phyloP scores from a whole-genome alignment of 2,888 invertebrate genomes.

The Tholera decimalis region DNA sequence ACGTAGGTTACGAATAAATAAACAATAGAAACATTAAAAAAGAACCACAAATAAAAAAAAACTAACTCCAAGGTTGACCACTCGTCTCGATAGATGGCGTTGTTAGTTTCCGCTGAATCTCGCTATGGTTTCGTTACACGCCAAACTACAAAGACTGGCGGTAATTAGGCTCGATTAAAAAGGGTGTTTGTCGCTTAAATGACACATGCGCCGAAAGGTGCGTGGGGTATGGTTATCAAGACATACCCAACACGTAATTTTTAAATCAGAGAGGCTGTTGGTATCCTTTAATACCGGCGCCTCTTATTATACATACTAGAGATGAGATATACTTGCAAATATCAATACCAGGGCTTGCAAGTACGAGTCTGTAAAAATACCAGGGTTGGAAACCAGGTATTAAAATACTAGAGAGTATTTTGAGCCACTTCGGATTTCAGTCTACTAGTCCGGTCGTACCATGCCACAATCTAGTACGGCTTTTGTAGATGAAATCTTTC shows the following conservation, averaged over 20 bases:
- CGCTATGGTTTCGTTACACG: slow-evolving; percentile 57
- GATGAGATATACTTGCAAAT: too few relatives aligned
- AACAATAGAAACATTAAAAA: too few relatives aligned
- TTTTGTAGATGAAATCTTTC: too few relatives aligned
- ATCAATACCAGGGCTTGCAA: too few relatives aligned
- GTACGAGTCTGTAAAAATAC: too few relatives aligned
- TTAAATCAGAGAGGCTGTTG: slow-evolving; percentile 93
- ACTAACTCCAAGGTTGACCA: slow-evolving; percentile 10
- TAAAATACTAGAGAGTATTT: too few relatives aligned
- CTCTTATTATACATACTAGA: slow-evolving; percentile 71
- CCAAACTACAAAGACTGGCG: neutral
- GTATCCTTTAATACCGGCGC: slow-evolving; percentile 93
- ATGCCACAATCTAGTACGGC: too few relatives aligned
- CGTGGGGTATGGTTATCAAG: slow-evolving; percentile 96
- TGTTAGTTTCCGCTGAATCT: slow-evolving; percentile 48
- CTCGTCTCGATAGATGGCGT: slow-evolving; percentile 61
- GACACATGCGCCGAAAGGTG: slow-evolving; percentile 91
- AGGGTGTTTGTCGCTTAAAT: slow-evolving; percentile 94
- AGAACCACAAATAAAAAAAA: too few relatives aligned
- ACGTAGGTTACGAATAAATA: too few relatives aligned
- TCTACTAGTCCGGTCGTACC: too few relatives aligned
- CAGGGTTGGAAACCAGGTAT: too few relatives aligned
- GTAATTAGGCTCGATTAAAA: slow-evolving; percentile 76
- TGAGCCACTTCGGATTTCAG: too few relatives aligned
- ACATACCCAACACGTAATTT: slow-evolving; percentile 97